Evolutionary conservation across 2,888 invertebrate species (phyloP).

Genomic region (Yponomeuta sedellus): DNA sequence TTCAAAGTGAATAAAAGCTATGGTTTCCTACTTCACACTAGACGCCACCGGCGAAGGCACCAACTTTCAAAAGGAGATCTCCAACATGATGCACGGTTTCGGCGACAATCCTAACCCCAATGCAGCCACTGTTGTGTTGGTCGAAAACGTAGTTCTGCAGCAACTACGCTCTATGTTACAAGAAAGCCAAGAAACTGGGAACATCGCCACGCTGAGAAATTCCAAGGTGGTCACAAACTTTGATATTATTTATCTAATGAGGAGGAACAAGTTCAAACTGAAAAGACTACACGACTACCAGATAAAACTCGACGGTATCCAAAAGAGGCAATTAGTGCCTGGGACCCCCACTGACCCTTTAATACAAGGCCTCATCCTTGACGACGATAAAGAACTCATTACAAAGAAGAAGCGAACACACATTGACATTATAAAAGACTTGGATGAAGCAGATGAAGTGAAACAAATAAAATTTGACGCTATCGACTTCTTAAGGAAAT

Average conservation of each 20-base stretch:
- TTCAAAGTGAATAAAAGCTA: slow-evolving; percentile 22
- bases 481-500: slow-evolving; percentile 74
- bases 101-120: slow-evolving; percentile 91
- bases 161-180: slow-evolving; percentile 87
- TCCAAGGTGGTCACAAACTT: slow-evolving; percentile 73
- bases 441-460: slow-evolving; percentile 76
- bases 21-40: slow-evolving; percentile 62
- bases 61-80: slow-evolving; percentile 82
- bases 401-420: slow-evolving; percentile 59
- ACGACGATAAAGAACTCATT: slow-evolving; percentile 72
- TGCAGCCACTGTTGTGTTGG: slow-evolving; percentile 86
- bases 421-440: slow-evolving; percentile 69
- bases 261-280: slow-evolving; percentile 87
- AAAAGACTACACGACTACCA: slow-evolving; percentile 86
- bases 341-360: slow-evolving; percentile 37
- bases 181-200: slow-evolving; percentile 81
- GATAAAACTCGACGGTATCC: slow-evolving; percentile 71
- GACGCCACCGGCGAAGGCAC: slow-evolving; percentile 50
- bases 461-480: slow-evolving; percentile 72
- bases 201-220: slow-evolving; percentile 79
- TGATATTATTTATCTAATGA: slow-evolving; percentile 89
- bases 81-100: slow-evolving; percentile 94
- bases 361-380: slow-evolving; percentile 49
- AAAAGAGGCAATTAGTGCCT: slow-evolving; percentile 42
- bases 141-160: slow-evolving; percentile 89